Evolutionary conservation across 2,888 invertebrate genomes (phyloP), one percentile per base, ranked within the genome.

Genomic region (Aethes cnicana): DNA sequence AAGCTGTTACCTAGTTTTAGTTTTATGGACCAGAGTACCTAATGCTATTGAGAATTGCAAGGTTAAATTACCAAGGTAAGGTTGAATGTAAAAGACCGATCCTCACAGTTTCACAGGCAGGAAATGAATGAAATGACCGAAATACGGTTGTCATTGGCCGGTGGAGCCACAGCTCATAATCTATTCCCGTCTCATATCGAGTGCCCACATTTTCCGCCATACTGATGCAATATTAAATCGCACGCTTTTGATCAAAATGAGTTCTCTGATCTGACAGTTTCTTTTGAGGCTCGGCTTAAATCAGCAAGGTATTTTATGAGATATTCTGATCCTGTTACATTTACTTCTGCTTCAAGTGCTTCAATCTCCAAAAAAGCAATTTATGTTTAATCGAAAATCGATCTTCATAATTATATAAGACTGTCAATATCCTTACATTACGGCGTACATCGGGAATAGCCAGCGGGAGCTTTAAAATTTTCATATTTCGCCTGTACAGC

Each of bases 151-250:
- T 16, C 42, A 43, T 36, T 12, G 21, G 37, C 47, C 48, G 41
- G 32, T 48, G 41, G 14, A 26, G 44, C 52, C 56, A 47, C 52
- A 57, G 54, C 59, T 46, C 56, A 44, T 39, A 55, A 46, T 56
- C 65, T 69, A 70, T 69, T 68, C 61, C 56, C 58, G 63, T 61
- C 53, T 35, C 54, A 56, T 60, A 65, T 66, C 58, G 60, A 57
- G 61, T 58, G 54, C 59, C 57, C 52, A 58, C 47, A 43, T 43
- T 43, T 53, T 48, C 54, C 46, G 39, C 37, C 21, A 23, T 47
- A 48, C 52, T 37, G 32, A 46, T 54, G 50, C 54, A 53, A 54
- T 56, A 56, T 61, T 53, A 56, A 57, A 57, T 54, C 47, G 48
- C 28, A 44, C 47, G 56, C 52, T 57, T 58, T 56, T 55, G 57